Base-by-base conservation (phyloP, 1,140 invertebrate genomes). In the Drosophila sulfurigaster region DNA sequence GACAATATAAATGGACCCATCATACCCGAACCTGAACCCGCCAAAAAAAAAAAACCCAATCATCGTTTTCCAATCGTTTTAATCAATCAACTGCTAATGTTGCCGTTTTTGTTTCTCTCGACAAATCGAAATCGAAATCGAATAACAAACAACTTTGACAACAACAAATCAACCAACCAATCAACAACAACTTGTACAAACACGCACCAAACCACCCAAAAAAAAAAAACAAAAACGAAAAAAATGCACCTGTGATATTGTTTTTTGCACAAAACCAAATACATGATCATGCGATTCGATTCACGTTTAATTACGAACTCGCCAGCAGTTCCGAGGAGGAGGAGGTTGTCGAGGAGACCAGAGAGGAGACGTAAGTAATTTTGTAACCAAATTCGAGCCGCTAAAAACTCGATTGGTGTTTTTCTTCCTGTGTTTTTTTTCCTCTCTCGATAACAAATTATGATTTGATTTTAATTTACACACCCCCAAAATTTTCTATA, bases 321-420 rank as follows among this genome's bases (percentile, higher is more conserved):
- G 66, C 52, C 75, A 90, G 87, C 86, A 91, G 91, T 93, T 94
- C 94, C 93, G 95, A 95, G 94, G 95, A 95, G 94, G 95, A 95
- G 87, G 95, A 95, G 87, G 91, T 92, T 81, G 94, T 94, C 94
- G 95, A 95, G 94, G 91, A 92, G 79, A 88, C 83, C 88, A 93
- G 94, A 91, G 94, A 94, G 92, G 95, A 95, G 93, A 94, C 94
- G 95, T 95, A 95, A 95, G 95, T 95, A 91, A 54, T 81, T 87
- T 77, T 82, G 83, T 87, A 74, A 63, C 83, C 83, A 70, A 68
- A 71, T 57, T 71, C 20, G 75, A 79, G 82, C 82, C 69, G 75
- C 59, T 59, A 63, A 67, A 63, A 68, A 74, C 65, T 83, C 80
- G 67, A 80, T 88, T 88, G 81, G 81, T 89, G 82, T 86, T 85